Conservation (phyloP, 2,797 vertebrate species). For the Cirrhinus mrigala region DNA sequence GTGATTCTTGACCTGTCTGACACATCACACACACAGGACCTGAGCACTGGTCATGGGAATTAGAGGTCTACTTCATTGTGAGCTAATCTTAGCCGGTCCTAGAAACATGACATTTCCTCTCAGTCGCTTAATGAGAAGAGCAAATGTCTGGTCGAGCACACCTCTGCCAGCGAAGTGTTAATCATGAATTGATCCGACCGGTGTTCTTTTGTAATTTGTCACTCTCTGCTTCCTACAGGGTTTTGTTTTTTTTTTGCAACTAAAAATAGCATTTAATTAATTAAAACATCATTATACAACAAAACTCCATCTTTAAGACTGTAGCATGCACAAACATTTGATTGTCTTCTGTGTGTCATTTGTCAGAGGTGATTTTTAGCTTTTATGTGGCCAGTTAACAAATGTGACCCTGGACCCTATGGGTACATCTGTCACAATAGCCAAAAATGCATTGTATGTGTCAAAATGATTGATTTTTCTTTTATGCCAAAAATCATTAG, state of each 20-base stretch:
- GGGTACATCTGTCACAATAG: too few species aligned
- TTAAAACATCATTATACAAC: neutral
- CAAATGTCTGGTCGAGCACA: conserved; percentile 19
- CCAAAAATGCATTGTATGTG: too few species aligned
- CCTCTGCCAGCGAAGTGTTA: conserved; percentile 23
- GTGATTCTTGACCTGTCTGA: conserved; percentile 2
- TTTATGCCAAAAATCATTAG: too few species aligned
- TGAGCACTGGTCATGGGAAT: neutral
- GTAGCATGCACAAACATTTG: neutral
- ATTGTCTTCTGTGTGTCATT: neutral
- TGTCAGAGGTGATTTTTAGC: neutral
- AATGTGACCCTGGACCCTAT: neutral
- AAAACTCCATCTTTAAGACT: neutral
- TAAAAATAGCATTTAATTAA: neutral
- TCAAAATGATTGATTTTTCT: too few species aligned
- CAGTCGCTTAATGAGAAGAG: conserved; percentile 26
- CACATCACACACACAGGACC: neutral
- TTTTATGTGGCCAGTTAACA: neutral
- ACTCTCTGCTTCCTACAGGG: neutral
- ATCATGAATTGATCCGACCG: neutral
- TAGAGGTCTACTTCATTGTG: conserved; percentile 12
- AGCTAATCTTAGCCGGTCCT: conserved; percentile 1
- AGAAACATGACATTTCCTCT: conserved; percentile 29
- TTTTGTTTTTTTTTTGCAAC: neutral
- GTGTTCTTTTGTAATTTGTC: conserved; percentile 1